A percentile compares a stretch with the other conserved stretches of the same genome.
Evolutionary conservation across 2,888 invertebrate genomes (phyloP).

Genomic region (Tetragnatha montana): DNA sequence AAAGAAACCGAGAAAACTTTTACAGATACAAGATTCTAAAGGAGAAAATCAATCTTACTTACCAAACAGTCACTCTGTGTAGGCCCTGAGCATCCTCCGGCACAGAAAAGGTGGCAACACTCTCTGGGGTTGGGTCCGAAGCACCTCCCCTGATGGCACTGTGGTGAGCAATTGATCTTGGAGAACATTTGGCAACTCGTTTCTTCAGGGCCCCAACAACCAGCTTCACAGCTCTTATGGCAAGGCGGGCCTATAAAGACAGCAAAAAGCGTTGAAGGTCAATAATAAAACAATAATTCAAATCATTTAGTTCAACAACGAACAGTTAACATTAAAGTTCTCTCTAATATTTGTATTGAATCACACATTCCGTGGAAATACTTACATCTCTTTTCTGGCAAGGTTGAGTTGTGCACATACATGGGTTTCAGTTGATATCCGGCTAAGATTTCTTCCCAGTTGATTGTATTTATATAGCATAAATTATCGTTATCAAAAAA

Average conservation of each 20-base stretch:
- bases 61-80: slow-evolving; percentile 93
- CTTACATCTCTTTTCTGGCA: slow-evolving; percentile 87
- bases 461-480: slow-evolving; percentile 93
- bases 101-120: slow-evolving; percentile 97
- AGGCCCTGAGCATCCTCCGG: slow-evolving; percentile 96
- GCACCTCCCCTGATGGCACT: slow-evolving; percentile 94
- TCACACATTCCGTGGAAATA: slow-evolving; percentile 73
- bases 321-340: not conserved
- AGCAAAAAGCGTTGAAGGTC: not conserved
- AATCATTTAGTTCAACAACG: not conserved
- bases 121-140: slow-evolving; percentile 93
- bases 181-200: slow-evolving; percentile 96
- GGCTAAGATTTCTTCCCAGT: slow-evolving; percentile 95
- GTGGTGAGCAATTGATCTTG: slow-evolving; percentile 93
- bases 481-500: slow-evolving; percentile 95
- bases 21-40: no score
- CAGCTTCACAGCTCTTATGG: slow-evolving; percentile 82
- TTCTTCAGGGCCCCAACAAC: slow-evolving; percentile 96
- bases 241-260: slow-evolving; percentile 74
- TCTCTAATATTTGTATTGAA: no score
- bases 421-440: slow-evolving; percentile 84
- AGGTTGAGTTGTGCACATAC: slow-evolving; percentile 88
- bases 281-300: not conserved
- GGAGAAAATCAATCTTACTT: slow-evolving; percentile 74
- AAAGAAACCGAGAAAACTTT: no score